Evolutionary conservation across 2,113 vertebrate species (phyloP).

Genomic region (Eira barbara): DNA sequence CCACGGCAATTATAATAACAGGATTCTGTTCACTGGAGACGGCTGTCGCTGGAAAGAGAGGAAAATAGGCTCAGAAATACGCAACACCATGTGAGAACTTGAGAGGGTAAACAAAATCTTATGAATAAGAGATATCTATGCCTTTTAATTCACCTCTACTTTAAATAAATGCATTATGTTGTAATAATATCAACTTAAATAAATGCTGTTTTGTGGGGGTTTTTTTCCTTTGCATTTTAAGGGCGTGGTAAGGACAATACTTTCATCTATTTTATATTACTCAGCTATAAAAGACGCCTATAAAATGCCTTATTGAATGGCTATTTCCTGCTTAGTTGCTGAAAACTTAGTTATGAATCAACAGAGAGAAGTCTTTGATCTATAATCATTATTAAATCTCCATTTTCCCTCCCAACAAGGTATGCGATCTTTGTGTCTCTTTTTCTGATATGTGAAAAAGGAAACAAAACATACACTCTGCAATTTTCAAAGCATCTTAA

Average conservation of each 20-base stretch:
- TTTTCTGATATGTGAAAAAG: background rate
- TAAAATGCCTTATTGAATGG: background rate
- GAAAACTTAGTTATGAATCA: background rate
- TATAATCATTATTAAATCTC: background rate
- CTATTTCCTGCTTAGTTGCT: background rate
- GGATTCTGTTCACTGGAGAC: constrained; percentile 99
- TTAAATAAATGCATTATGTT: constrained; percentile 26
- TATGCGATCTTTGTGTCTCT: background rate
- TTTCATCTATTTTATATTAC: background rate
- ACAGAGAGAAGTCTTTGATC: background rate
- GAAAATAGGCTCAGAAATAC: constrained; percentile 44
- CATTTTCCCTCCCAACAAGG: background rate
- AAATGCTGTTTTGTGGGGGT: background rate
- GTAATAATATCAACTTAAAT: background rate
- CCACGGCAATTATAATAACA: constrained; percentile 98
- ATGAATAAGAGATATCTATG: background rate
- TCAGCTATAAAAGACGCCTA: background rate
- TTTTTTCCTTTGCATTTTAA: background rate
- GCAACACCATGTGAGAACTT: background rate
- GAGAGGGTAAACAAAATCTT: background rate
- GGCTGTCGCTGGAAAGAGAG: constrained; percentile 88
- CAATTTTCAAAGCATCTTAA: background rate
- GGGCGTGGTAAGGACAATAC: background rate
- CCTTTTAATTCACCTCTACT: constrained; percentile 19
- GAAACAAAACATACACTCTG: background rate